Percentiles rank a stretch among this genome's conserved stretches.
These are phyloP conservation scores for Sinocyclocheilus maitianheensis DNA, from an alignment of 2,113 vertebrate genomes.

Conservation along the genomic window DNA sequence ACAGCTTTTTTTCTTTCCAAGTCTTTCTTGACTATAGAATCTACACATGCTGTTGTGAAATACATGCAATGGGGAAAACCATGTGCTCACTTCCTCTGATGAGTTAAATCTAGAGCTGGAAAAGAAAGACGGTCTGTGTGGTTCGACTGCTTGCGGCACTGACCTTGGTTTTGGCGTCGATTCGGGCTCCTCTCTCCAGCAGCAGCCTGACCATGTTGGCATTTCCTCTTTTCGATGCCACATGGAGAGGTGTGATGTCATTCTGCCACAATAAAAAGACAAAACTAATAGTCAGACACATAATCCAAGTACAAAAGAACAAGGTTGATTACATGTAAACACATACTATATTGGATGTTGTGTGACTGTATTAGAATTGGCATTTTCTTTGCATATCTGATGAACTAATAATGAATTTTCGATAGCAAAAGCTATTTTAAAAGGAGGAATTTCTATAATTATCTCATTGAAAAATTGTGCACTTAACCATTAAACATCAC, in stretches of 20 bases:
- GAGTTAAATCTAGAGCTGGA: conserved; percentile 35
- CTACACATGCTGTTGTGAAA: not conserved
- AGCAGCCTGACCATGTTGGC: conserved; percentile 96
- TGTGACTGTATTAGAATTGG: not conserved
- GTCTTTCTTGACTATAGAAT: not conserved
- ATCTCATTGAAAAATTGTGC: not conserved
- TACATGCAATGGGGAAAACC: not conserved
- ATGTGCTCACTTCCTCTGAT: conserved; percentile 19
- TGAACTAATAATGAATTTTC: not conserved
- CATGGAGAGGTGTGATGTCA: conserved; percentile 95
- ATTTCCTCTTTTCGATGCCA: conserved; percentile 96
- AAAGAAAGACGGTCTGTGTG: conserved; percentile 9
- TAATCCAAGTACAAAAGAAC: not conserved
- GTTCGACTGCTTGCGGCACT: conserved; percentile 51
- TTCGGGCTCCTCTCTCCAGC: conserved; percentile 93
- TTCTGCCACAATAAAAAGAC: conserved; percentile 76
- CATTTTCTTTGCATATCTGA: not conserved
- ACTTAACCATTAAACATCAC: not conserved
- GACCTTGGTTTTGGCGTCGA: conserved; percentile 98
- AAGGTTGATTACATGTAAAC: not conserved
- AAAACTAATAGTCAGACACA: not conserved
- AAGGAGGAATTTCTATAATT: not conserved
- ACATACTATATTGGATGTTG: not conserved
- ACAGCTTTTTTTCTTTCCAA: not conserved
- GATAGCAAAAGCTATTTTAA: not conserved